phyloP scores from a whole-genome alignment of 2,797 vertebrate genomes.

The Pogonophryne albipinna region DNA sequence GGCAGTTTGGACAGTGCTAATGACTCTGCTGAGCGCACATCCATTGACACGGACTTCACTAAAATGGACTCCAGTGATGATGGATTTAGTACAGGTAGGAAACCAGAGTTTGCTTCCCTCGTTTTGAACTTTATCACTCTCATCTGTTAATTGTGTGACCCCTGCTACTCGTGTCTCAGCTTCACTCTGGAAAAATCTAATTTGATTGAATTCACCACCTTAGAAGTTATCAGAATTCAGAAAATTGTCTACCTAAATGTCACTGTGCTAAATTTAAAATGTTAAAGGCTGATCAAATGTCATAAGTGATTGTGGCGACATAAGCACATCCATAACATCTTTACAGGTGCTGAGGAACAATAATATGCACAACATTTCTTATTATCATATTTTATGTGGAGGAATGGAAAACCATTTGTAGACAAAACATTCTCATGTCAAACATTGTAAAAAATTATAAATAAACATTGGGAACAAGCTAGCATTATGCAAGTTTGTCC shows the following conservation, averaged over 20 bases:
- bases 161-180: not conserved
- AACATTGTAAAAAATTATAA: not conserved
- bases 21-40: slow-evolving; percentile 87
- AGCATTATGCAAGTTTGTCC: not conserved
- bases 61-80: slow-evolving; percentile 91
- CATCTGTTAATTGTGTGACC: slow-evolving; percentile 17
- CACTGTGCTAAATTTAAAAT: not conserved
- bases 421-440: not conserved
- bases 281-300: not conserved
- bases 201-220: slow-evolving; percentile 7
- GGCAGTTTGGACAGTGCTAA: slow-evolving; percentile 91
- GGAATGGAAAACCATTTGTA: not conserved
- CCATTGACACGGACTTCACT: slow-evolving; percentile 89
- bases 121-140: slow-evolving; percentile 23
- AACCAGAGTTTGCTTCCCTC: not conserved
- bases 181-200: not conserved
- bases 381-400: not conserved
- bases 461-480: not conserved
- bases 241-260: not conserved
- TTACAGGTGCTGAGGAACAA: not conserved
- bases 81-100: slow-evolving; percentile 88
- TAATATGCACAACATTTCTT: not conserved
- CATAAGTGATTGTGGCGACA: not conserved
- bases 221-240: not conserved
- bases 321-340: not conserved